Evolutionary conservation across 2,797 vertebrate genomes (phyloP), one percentile per base, ranked within the genome.

Genomic region (Microctenopoma stevenorrisi): DNA sequence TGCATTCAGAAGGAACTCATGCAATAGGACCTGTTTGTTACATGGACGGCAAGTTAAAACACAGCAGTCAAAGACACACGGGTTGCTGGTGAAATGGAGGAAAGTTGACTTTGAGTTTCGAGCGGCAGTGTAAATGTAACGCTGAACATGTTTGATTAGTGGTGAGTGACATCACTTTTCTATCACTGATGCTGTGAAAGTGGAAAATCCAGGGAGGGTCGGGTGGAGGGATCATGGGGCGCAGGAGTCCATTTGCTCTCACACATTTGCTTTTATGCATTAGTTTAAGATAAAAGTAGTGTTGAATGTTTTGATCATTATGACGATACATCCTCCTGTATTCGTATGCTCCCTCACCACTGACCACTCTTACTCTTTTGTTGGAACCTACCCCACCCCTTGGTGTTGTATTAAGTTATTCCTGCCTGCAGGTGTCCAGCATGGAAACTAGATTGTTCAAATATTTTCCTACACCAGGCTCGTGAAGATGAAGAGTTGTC

Each of bases 381-480:
- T 56, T 73, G 37, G 42, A 46, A 44, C 8, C 13, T n/a, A 35
- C 13, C 18, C 12, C 55, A 35, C 18, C 48, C 52, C 30, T 12
- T 30, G 47, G 48, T 52, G 62, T 16, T 22, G 15, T 7, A 80
- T 79, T 75, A 62, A 65, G 85, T 78, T 88, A 88, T 88, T 84
- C 67, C 76, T 81, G 85, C 64, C 59, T 72, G 66, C 77, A 61
- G 42, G 81, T 81, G 76, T 76, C 83, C 75, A 42, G 57, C 13
- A 84, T 90, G 92, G 90, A 94, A 93, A 92, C 80, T 78, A 79
- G 81, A 86, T 70, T 65, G 82, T 82, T 89, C 81, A 69, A 88
- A 92, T 92, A 93, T 93, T 93, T 94, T 93, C 92, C 92, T 83
- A 78, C 0, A 37, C 58, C 72, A 84, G 76, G 76, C 91, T 82